Evolutionary conservation across 2,113 vertebrate genomes (phyloP), one percentile per base, ranked within the genome.

Genomic region (Trogon surrucura): DNA sequence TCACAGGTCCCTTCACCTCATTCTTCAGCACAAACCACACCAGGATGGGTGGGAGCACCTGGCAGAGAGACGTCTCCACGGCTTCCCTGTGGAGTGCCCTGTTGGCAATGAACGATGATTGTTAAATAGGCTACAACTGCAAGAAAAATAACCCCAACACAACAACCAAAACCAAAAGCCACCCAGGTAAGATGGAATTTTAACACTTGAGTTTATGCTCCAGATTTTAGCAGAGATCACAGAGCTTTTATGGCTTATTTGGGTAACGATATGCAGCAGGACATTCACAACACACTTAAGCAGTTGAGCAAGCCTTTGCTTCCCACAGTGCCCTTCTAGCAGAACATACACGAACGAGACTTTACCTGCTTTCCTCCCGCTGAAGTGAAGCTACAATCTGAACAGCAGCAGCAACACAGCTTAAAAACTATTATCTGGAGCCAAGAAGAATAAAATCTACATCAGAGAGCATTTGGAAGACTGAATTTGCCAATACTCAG

Each of bases 111-210:
- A 53, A 53, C 22, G 32, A 16, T 3, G 10, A 2, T 13, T 54
- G 12, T 10, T 48, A 29, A 47, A 61, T 1, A 65, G 27, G 16
- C 57, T 23, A 27, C 32, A n/a, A 29, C 48, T 30, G 62, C 70
- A 30, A 13, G 65, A 56, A 11, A 22, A 80, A 57, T 30, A 83
- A 47, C 21, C 6, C 14, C 73, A 70, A 29, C 70, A 48, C 61
- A 71, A 4, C 11, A 25, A 51, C 38, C 38, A 15, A 85, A 34
- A 3, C 45, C 67, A 27, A 54, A 85, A 90, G 85, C 79, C 92
- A 95, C 85, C 90, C 93, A 85, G 74, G 74, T 77, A 34, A 91
- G 54, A 26, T 4, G 57, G 70, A 85, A 89, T 71, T 72, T 18
- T 57, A 4, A 25, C 54, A 57, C 32, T 17, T 56, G 66, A 67